Percentiles rank a stretch among this genome's conserved stretches.
Conservation (phyloP, 2,888 invertebrate genomes). For the Nebria salina region DNA sequence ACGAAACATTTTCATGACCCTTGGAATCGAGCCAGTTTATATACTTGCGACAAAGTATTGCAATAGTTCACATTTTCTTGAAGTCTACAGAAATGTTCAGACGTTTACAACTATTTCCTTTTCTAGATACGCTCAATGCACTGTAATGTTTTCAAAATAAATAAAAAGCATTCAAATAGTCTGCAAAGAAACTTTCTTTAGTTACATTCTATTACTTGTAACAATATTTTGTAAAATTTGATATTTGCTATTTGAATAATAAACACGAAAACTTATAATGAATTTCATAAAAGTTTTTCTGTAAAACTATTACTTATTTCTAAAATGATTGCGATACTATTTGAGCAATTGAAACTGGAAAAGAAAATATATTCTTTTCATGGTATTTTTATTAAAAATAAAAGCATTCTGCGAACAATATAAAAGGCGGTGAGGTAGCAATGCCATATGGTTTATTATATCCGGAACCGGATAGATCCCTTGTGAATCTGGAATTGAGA, state of each 20-base stretch:
- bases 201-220: too few relatives aligned
- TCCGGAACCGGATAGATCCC: background rate
- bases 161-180: background rate
- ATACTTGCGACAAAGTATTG: constrained; percentile 28
- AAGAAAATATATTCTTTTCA: background rate
- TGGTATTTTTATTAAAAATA: background rate
- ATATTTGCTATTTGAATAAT: too few relatives aligned
- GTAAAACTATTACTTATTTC: too few relatives aligned
- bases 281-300: too few relatives aligned
- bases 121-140: background rate
- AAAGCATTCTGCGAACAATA: background rate
- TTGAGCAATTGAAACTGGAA: too few relatives aligned
- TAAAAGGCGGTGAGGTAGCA: background rate
- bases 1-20: background rate
- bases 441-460: constrained; percentile 35
- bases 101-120: background rate
- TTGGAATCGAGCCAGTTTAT: constrained; percentile 28
- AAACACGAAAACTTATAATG: too few relatives aligned
- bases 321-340: too few relatives aligned
- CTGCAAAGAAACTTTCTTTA: background rate
- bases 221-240: too few relatives aligned
- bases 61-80: constrained; percentile 35
- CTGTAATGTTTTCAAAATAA: background rate
- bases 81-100: background rate
- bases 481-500: background rate